Evolutionary conservation across 2,888 invertebrate genomes (phyloP), one percentile per base, ranked within the genome.

Genomic region (Dorcus hopei): DNA sequence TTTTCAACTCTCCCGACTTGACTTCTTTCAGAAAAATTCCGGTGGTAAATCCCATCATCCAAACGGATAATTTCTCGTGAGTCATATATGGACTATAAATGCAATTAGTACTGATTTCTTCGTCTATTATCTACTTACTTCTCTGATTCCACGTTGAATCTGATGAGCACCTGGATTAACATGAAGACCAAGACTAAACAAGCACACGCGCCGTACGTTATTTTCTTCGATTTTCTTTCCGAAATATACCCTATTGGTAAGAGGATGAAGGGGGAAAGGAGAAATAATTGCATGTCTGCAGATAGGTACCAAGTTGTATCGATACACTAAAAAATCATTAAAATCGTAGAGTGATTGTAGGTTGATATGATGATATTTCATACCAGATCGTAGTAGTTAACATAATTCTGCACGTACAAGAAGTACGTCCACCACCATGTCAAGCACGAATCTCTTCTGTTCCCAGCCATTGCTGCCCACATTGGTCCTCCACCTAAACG

Each of bases 31-130:
- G 39, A 7, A 63, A n/a, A 50, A 64, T 57, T 14, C 62, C 64
- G 33, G 57, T 45, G 4, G 57, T 40, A 5, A 64, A 57, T 16
- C 64, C 64, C 14, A 64, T 57, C 4, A 53, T 54, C 49, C 59
- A 64, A 9, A 58, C 51, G 14, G 62, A 56, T 23, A 61, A 26
- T 11, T 60, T 52, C 9, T 49, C 48, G 41, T 64, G 64, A 0
- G 64, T 64, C 53, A 59, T 61, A 26, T 62, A 62, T 41, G 56
- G 57, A 40, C 62, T 62, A 23, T 11, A 59, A 64, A 50, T 38
- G 23, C 42, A 2, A 14, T 42, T 42, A 42, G 7, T 42, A 6
- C 6, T 33, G 7, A 7, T 33, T 6, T 7, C 7, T 33, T 3
- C 26, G 3, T 33, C 3, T 6, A 7, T 33, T 3, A 33, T 33